A percentile compares a stretch with the other conserved stretches of the same genome.
These are phyloP conservation scores for Linurgus olivaceus DNA, from an alignment of 2,797 vertebrate genomes.

Conservation along the genomic window DNA sequence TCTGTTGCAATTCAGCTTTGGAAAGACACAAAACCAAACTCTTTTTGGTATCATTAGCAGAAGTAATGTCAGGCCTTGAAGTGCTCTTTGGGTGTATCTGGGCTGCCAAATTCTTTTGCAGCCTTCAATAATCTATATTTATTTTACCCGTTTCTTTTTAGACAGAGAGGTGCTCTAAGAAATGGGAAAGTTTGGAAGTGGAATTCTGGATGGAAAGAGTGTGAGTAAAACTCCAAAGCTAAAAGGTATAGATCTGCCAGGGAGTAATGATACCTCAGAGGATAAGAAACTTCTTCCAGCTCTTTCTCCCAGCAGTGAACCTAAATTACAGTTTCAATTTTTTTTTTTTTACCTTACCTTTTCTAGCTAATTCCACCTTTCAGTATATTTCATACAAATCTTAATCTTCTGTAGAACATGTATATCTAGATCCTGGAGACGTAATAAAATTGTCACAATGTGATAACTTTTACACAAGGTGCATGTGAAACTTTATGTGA, in stretches of 20 bases:
- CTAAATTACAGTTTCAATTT: background rate
- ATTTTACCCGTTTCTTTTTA: slow-evolving; percentile 20
- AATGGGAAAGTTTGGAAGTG: slow-evolving; percentile 76
- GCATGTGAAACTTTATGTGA: background rate
- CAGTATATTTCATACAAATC: background rate
- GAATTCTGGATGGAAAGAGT: slow-evolving; percentile 80
- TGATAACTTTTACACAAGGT: background rate
- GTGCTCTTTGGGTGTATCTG: background rate
- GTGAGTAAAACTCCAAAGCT: slow-evolving; percentile 71
- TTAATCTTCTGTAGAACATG: background rate
- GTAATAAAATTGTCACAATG: background rate
- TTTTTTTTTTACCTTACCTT: background rate
- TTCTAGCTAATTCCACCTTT: background rate
- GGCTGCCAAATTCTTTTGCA: background rate
- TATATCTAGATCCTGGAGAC: background rate
- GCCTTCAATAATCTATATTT: background rate
- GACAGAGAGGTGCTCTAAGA: slow-evolving; percentile 42
- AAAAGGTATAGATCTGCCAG: background rate
- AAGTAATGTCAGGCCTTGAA: background rate
- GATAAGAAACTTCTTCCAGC: background rate
- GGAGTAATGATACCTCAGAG: background rate
- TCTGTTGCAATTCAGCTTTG: background rate
- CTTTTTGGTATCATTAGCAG: background rate
- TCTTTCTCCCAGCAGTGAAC: background rate
- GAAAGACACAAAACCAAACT: background rate